Conservation (phyloP, 2,797 vertebrate species). For the Acanthis flammea region DNA sequence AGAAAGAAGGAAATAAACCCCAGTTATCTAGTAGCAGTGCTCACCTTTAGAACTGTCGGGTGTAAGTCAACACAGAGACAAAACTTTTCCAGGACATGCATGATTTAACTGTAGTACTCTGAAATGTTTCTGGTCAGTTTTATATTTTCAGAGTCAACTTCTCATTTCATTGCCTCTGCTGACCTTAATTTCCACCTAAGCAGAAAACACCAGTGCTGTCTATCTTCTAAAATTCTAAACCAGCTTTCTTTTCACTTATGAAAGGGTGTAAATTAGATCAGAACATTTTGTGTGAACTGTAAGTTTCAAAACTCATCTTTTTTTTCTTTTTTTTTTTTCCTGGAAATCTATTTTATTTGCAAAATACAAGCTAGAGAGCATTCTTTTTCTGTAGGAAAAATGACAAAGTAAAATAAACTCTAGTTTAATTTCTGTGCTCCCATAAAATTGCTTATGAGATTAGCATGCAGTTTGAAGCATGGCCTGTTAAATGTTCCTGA, state of each 20-base stretch:
- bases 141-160: not conserved
- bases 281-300: not conserved
- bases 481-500: constrained; percentile 7
- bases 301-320: not conserved
- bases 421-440: constrained; percentile 2
- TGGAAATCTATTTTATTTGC: not conserved
- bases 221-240: not conserved
- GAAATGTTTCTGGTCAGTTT: not conserved
- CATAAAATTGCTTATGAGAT: not conserved
- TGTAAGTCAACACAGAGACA: not conserved
- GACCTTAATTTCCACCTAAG: constrained; percentile 7
- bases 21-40: not conserved
- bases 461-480: not conserved
- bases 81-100: not conserved
- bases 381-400: not conserved
- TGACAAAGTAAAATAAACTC: constrained; percentile 13
- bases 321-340: not conserved
- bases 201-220: not conserved
- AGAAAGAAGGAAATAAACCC: not conserved
- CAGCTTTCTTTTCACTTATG: not conserved
- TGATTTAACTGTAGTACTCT: not conserved
- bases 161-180: not conserved
- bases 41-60: not conserved
- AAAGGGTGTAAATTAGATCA: not conserved
- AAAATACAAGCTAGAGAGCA: not conserved